These are phyloP conservation scores for Lordiphosa mommai DNA, from an alignment of 1,140 invertebrate genomes.

Conservation along the genomic window DNA sequence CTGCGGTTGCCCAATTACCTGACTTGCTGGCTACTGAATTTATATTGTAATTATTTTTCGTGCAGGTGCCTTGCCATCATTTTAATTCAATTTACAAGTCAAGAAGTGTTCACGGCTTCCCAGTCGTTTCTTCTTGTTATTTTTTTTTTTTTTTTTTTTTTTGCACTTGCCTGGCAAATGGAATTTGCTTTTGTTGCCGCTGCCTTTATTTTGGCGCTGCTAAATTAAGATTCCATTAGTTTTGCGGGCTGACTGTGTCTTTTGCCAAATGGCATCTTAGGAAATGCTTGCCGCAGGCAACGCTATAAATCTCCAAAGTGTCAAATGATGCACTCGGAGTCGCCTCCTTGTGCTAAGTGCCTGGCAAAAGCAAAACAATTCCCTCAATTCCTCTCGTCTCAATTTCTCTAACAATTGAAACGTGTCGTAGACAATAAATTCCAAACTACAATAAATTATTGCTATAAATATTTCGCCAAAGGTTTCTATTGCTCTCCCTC, in stretches of 20 bases:
- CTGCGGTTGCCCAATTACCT: conserved; percentile 3
- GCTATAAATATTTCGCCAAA: conserved; percentile 75
- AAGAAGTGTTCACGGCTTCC: conserved; percentile 5
- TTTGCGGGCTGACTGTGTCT: conserved; percentile 52
- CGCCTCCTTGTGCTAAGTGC: conserved; percentile 58
- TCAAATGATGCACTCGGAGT: conserved; percentile 58
- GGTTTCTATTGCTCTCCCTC: conserved; percentile 27
- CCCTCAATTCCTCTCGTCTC: conserved; percentile 26
- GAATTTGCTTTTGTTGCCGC: conserved; percentile 54
- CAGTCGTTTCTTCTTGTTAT: conserved; percentile 19
- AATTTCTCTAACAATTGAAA: conserved; percentile 72
- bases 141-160: too few species aligned
- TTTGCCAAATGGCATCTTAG: conserved; percentile 60
- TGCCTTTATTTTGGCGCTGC: conserved; percentile 73
- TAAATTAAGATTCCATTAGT: conserved; percentile 79
- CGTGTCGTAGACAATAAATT: conserved; percentile 78
- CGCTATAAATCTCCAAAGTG: conserved; percentile 76
- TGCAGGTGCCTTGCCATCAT: conserved; percentile 63
- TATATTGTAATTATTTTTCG: conserved; percentile 71
- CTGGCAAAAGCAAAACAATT: conserved; percentile 46
- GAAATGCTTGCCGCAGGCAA: conserved; percentile 65
- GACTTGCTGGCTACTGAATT: conserved; percentile 35
- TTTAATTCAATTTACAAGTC: conserved; percentile 79
- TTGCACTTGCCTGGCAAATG: conserved; percentile 50
- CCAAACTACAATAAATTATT: conserved; percentile 78